Base-by-base conservation (phyloP, 2,888 invertebrate species). In the Pseudococcus longispinus region DNA sequence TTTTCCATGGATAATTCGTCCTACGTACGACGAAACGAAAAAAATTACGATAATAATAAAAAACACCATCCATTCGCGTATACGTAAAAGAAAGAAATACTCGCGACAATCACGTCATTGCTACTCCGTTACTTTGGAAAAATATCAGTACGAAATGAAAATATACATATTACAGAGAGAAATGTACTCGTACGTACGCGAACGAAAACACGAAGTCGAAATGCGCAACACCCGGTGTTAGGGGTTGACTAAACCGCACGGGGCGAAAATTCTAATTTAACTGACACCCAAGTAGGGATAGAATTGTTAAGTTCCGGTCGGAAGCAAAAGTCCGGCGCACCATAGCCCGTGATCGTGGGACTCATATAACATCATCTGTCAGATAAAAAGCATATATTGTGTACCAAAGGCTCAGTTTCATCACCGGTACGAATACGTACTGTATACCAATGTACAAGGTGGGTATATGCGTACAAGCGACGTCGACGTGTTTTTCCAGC, bases 301-400 rank as follows among this genome's bases (percentile, higher is more conserved):
- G 77, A 86, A 86, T 86, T 86, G 80, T 86, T 55, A 55, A 80
- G 80, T 86, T 86, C 86, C 86, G 86, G 86, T 77, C 86, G 86
- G 86, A 86, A 86, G 86, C 77, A 86, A 86, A 86, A 86, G 86
- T 86, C 86, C 86, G 86, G 86, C 86, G 86, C 86, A 86, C 44
- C 85, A 46, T 85, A 8, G 85, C 84, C 42, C 20, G 60, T 60
- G 84, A 84, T 60, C 84, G 60, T 55, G 84, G 60, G 37, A 84
- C 84, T 55, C 84, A 84, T 84, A 84, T 60, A 84, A 84, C 84
- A 84, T 84, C 84, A 84, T 84, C 84, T 84, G 84, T 84, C 84
- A 65, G 84, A 84, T 55, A 83, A 51, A 84, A 84, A 65, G 29
- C 37, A 84, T 20, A 55, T 37, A 80, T 26, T 46, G 46, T 29